Base-by-base conservation (phyloP, 2,797 vertebrate genomes). In the Gymnodraco acuticeps region DNA sequence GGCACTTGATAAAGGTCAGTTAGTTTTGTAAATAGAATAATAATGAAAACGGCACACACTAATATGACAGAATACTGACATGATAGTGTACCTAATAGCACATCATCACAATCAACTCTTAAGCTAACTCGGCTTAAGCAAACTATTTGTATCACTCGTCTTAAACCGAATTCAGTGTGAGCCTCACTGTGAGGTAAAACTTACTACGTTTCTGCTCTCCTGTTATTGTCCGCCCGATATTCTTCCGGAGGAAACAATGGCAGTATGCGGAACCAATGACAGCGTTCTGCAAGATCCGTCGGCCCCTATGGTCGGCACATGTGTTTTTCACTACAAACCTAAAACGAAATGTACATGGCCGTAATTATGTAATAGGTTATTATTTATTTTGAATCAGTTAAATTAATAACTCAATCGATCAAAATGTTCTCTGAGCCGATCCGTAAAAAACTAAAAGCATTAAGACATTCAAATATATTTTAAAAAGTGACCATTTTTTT, bases 221-320 rank as follows among this genome's bases (percentile, higher is more conserved):
- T 84, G 83, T 81, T 73, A 1, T 67, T 50, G 85, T 90, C n/a
- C 87, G 81, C 5, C 2, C 3, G 2, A 15, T 10, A 10, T 31
- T 15, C 64, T 19, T 87, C 88, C 80, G 87, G 23, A 3, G 8
- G 70, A 83, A 86, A 86, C 67, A 67, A 38, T 1, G 7, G 31
- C n/a, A 3, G 0, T 0, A 1, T 2, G 0, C 66, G 83, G 87
- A 90, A 87, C 68, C 14, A 75, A 42, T 16, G 14, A 64, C n/a
- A 46, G 2, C 3, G 9, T 42, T 45, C 14, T 10, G 27, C 6
- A 51, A 27, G 41, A 61, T 47, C 11, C 11, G 16, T 56, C 10
- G 16, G 52, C 6, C n/a, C n/a, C n/a, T n/a, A n/a, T n/a, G n/a
- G 16, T 56, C 10, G 16, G 52, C 6, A 53, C 31, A 11, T 38